Conservation (phyloP, 2,797 vertebrate genomes). For the Premnoplex brunnescens region DNA sequence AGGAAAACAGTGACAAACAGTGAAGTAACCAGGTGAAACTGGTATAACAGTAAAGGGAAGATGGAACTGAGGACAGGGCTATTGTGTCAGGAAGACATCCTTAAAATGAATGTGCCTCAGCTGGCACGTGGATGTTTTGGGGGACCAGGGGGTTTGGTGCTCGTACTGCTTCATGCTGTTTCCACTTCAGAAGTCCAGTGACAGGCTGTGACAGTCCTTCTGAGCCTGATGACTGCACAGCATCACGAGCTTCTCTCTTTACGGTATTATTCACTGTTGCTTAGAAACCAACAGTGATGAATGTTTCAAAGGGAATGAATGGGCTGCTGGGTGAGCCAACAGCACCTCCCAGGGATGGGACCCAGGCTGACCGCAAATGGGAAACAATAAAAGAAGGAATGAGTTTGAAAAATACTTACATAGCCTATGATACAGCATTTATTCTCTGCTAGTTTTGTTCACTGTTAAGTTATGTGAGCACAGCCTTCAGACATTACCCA, state of each 20-base stretch:
- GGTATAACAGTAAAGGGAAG: not conserved
- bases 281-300: conserved; percentile 28
- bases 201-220: conserved; percentile 2
- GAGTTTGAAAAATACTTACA: not conserved
- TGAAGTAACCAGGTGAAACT: not conserved
- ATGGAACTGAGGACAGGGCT: not conserved
- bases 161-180: not conserved
- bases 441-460: not conserved
- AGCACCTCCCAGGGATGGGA: conserved; percentile 62
- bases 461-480: not conserved
- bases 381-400: not conserved
- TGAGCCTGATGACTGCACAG: not conserved
- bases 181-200: not conserved
- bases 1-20: not conserved
- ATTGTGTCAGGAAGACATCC: not conserved
- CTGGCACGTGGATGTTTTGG: not conserved
- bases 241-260: not conserved
- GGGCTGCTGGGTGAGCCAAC: conserved; percentile 4
- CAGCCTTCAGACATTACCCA: not conserved
- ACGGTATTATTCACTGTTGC: conserved; percentile 13
- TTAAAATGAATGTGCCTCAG: not conserved
- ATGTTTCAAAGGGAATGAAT: not conserved
- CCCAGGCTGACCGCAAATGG: not conserved
- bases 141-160: not conserved
- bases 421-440: not conserved